These are phyloP conservation scores for Lamprotornis superbus DNA, from an alignment of 2,113 vertebrate genomes.

Conservation along the genomic window DNA sequence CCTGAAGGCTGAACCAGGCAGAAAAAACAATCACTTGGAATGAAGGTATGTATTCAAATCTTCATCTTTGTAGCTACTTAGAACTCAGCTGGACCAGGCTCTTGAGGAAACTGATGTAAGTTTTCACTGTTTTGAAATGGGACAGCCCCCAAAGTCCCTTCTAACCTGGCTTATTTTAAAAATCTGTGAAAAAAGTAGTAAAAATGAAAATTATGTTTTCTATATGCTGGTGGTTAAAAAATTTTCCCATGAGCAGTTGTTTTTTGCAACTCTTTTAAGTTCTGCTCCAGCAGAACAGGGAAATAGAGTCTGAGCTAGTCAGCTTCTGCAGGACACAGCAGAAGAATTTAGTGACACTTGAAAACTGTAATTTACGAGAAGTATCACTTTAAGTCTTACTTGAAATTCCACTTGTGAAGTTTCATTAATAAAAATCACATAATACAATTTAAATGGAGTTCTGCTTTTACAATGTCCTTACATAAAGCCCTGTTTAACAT, in stretches of 20 bases:
- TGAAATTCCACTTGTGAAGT: background rate
- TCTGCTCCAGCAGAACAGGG: background rate
- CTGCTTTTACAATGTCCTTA: background rate
- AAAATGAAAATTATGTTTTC: background rate
- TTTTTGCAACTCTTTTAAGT: background rate
- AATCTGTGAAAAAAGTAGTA: background rate
- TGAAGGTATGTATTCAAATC: background rate
- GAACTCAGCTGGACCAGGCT: background rate
- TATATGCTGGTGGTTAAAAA: background rate
- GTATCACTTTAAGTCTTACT: background rate
- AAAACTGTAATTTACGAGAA: slow-evolving; percentile 2
- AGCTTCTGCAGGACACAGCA: background rate
- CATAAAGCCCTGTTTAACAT: background rate
- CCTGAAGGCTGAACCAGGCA: background rate
- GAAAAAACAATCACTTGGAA: background rate
- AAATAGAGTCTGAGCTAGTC: background rate
- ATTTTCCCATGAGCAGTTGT: background rate
- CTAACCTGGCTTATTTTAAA: background rate
- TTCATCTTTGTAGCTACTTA: background rate
- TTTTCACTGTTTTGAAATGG: background rate
- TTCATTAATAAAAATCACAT: background rate
- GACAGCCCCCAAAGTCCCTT: background rate
- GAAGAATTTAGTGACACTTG: background rate
- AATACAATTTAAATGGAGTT: background rate
- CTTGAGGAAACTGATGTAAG: background rate